These are phyloP conservation scores for Zapus hudsonius DNA, from an alignment of 2,113 vertebrate genomes.

Conservation along the genomic window DNA sequence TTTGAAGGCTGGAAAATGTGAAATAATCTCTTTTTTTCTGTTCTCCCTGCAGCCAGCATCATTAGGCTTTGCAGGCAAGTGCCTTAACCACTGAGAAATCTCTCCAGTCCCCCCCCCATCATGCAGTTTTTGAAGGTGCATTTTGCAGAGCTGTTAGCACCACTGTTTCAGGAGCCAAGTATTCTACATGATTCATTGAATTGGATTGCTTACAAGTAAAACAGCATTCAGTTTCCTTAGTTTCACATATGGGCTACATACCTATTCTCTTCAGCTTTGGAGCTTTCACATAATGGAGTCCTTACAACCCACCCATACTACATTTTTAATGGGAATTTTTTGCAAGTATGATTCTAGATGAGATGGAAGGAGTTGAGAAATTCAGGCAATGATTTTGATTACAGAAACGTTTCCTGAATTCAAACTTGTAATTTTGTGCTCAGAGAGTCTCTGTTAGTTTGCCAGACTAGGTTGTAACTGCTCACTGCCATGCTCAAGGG, in stretches of 20 bases:
- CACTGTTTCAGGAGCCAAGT: neutral
- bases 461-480: neutral
- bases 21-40: too few species aligned
- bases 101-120: too few species aligned
- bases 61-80: too few species aligned
- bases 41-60: too few species aligned
- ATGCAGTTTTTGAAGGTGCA: too few species aligned
- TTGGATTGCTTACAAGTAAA: neutral
- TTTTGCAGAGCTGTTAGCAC: neutral
- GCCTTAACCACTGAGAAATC: too few species aligned
- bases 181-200: neutral
- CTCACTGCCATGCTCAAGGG: neutral
- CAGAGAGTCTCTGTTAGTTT: neutral
- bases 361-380: neutral
- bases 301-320: neutral
- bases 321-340: constrained; percentile 31
- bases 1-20: too few species aligned
- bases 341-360: neutral
- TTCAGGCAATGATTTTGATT: constrained; percentile 33
- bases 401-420: constrained; percentile 24
- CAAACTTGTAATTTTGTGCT: constrained; percentile 35
- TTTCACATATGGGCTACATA: neutral
- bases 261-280: neutral
- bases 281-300: neutral
- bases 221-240: neutral